Conservation (phyloP, 2,888 invertebrate species). For the Tinea trinotella region DNA sequence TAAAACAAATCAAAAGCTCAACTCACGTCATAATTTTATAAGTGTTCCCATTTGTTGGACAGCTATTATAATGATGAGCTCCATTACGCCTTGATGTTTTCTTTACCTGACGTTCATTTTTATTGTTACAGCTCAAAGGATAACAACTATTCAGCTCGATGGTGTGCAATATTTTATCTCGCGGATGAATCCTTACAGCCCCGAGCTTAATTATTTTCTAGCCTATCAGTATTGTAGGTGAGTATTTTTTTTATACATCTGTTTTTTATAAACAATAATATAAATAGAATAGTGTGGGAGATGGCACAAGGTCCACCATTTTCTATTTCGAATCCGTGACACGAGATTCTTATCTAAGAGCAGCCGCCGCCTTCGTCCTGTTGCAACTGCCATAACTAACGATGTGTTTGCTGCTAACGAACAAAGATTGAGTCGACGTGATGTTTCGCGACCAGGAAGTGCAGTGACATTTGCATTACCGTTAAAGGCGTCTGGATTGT, state of each 20-base stretch:
- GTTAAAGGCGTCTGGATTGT: conserved; percentile 36
- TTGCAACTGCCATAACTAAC: conserved; percentile 31
- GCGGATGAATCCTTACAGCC: conserved; percentile 89
- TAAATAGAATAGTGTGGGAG: neutral
- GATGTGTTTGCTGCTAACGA: conserved; percentile 62
- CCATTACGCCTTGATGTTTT: neutral
- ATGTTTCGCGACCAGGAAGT: conserved; percentile 45
- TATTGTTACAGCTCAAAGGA: conserved; percentile 82
- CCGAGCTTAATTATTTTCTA: conserved; percentile 87
- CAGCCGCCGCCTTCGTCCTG: conserved; percentile 28
- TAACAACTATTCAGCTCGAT: conserved; percentile 88
- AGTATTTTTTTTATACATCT: conserved; percentile 27
- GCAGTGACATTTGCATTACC: conserved; percentile 56
- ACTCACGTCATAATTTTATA: conserved; percentile 9
- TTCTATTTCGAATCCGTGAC: conserved; percentile 4
- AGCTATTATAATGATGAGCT: neutral
- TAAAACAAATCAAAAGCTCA: conserved; percentile 1
- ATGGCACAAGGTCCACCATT: neutral
- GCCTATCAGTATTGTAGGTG: conserved; percentile 88
- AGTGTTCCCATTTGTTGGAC: conserved; percentile 11
- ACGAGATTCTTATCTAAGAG: neutral
- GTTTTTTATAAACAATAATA: conserved; percentile 22
- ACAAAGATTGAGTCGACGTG: conserved; percentile 15
- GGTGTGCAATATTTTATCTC: conserved; percentile 90
- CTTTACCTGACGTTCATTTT: conserved; percentile 13